Conservation (phyloP, 2,888 invertebrate genomes). For the Habrosyne pyritoides region DNA sequence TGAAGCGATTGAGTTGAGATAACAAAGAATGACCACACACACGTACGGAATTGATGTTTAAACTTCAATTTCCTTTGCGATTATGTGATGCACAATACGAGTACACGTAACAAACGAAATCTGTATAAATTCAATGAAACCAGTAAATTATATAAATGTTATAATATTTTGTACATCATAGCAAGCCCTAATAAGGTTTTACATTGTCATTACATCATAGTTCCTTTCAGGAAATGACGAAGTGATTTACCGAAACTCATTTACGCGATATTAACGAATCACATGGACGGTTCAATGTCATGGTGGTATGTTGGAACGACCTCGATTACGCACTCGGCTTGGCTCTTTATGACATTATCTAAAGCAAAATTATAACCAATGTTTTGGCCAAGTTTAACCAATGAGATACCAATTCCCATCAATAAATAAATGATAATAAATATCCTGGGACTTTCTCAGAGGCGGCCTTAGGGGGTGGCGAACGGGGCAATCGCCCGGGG, state of each 20-base stretch:
- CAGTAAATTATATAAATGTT: too few species aligned
- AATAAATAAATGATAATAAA: too few species aligned
- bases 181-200: neutral
- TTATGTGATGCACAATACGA: constrained; percentile 4
- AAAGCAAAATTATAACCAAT: constrained; percentile 19
- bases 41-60: neutral
- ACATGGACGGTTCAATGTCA: constrained; percentile 57
- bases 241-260: constrained; percentile 11
- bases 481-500: too few species aligned
- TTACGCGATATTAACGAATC: constrained; percentile 35
- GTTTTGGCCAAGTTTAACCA: neutral
- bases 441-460: too few species aligned
- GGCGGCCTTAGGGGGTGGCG: too few species aligned
- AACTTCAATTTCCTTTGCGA: constrained; percentile 11
- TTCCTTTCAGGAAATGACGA: constrained; percentile 9
- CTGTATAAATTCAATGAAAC: neutral
- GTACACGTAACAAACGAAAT: neutral
- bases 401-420: too few species aligned
- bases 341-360: constrained; percentile 33
- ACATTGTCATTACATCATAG: neutral
- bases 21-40: constrained; percentile 13
- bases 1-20: constrained; percentile 14
- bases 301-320: constrained; percentile 49
- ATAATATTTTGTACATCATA: too few species aligned
- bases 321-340: constrained; percentile 44